Conservation (phyloP, 2,113 vertebrate genomes). For the Brachionichthys hirsutus region DNA sequence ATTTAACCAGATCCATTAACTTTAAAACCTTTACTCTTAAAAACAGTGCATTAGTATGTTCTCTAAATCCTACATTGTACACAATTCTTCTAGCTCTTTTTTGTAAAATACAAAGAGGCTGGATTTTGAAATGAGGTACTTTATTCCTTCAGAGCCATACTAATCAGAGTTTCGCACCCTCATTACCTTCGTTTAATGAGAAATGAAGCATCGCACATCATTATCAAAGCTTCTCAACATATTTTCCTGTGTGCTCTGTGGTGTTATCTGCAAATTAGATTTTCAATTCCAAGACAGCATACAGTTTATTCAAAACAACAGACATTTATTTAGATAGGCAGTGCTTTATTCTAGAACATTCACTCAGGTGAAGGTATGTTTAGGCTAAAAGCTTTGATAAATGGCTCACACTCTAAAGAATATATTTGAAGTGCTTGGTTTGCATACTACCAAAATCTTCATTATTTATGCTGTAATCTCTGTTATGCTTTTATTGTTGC, state of each 20-base stretch:
- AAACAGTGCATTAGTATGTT: too few relatives aligned
- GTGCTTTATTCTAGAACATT: conserved; percentile 4
- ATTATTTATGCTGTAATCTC: neutral
- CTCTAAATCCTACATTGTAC: too few relatives aligned
- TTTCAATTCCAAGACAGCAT: conserved; percentile 14
- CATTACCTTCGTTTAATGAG: conserved; percentile 40
- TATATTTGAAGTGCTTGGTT: conserved; percentile 63
- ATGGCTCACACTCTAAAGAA: conserved; percentile 19
- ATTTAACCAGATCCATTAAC: too few relatives aligned
- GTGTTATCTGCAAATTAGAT: neutral
- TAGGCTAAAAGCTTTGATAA: conserved; percentile 62
- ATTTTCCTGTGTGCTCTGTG: conserved; percentile 13
- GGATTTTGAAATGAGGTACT: conserved; percentile 20
- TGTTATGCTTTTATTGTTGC: conserved; percentile 1
- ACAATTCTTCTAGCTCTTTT: too few relatives aligned
- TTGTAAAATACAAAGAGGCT: too few relatives aligned
- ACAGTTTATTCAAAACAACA: conserved; percentile 8
- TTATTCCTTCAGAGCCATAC: conserved; percentile 33
- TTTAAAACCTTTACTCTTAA: too few relatives aligned
- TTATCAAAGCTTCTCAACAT: conserved; percentile 66
- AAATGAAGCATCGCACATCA: conserved; percentile 48
- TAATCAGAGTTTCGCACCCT: conserved; percentile 30
- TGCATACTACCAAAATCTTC: conserved; percentile 57
- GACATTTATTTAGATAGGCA: conserved; percentile 9
- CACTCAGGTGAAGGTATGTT: conserved; percentile 38